Evolutionary conservation across 2,113 vertebrate genomes (phyloP).

Genomic region (Columbina picui): DNA sequence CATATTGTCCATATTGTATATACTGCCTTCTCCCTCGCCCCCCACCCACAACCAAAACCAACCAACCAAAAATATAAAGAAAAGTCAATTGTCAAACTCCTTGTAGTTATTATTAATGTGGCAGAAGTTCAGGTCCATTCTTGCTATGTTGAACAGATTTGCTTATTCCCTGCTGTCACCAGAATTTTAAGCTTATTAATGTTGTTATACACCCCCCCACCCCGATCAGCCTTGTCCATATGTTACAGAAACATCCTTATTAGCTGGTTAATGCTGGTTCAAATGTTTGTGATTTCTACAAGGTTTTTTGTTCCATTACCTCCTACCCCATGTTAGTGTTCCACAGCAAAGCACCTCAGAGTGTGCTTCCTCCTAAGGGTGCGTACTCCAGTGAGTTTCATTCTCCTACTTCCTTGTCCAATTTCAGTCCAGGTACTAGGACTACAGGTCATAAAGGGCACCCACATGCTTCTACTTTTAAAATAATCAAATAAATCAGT

Average conservation of each 20-base stretch:
- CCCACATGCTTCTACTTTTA: background rate
- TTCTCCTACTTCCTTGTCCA: background rate
- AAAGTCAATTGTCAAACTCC: background rate
- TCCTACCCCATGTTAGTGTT: background rate
- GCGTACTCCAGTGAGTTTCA: background rate
- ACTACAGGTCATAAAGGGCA: background rate
- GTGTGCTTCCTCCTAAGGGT: background rate
- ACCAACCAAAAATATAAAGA: background rate
- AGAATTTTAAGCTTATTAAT: background rate
- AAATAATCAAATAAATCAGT: background rate
- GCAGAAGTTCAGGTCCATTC: background rate
- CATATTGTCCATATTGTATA: background rate
- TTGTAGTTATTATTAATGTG: background rate
- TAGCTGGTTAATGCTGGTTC: background rate
- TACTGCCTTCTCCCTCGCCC: background rate
- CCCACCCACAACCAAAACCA: background rate
- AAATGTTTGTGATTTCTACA: background rate
- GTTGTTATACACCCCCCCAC: background rate
- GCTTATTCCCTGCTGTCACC: background rate
- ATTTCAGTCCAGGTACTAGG: background rate
- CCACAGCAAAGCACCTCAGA: background rate
- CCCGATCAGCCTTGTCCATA: background rate
- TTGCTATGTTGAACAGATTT: background rate
- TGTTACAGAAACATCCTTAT: background rate
- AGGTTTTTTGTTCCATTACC: background rate